These are phyloP conservation scores for Teleopsis dalmanni DNA, from an alignment of 1,140 invertebrate species.

Conservation along the genomic window DNA sequence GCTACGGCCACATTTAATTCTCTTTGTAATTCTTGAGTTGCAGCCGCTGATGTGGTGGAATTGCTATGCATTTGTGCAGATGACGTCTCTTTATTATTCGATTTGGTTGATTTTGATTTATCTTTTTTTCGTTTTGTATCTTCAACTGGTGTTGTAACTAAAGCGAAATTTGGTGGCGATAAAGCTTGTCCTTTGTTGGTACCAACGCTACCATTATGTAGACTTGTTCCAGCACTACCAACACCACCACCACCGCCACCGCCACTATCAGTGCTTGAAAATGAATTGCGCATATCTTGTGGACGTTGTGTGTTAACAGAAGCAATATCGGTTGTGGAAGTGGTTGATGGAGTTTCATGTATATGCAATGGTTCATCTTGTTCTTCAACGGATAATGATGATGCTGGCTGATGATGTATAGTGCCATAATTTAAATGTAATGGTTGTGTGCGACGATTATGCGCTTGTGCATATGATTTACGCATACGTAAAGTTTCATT, in stretches of 20 bases:
- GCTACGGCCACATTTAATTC: conserved; percentile 47
- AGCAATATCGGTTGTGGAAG: conserved; percentile 12
- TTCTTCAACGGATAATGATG: conserved; percentile 28
- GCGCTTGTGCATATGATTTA: conserved; percentile 22
- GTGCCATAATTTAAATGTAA: conserved; percentile 39
- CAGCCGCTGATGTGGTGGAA: not conserved
- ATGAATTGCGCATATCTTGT: conserved; percentile 24
- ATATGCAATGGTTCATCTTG: conserved; percentile 22
- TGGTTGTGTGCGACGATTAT: conserved; percentile 22
- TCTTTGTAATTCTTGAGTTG: conserved; percentile 42
- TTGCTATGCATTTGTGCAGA: not conserved
- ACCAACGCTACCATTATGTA: conserved; percentile 15
- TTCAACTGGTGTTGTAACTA: conserved; percentile 18
- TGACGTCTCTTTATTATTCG: conserved; percentile 2
- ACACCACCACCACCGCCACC: conserved; percentile 4
- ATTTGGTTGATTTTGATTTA: not conserved
- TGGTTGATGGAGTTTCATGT: conserved; percentile 2
- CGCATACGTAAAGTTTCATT: conserved; percentile 29
- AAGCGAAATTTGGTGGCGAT: conserved; percentile 28
- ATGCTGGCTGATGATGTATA: conserved; percentile 23
- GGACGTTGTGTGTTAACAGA: conserved; percentile 2
- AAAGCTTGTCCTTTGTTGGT: conserved; percentile 12
- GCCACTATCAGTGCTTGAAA: conserved; percentile 31
- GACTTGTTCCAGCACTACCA: not conserved
- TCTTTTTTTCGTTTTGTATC: not conserved